Conservation (phyloP, 2,797 vertebrate genomes). For the Podarcis siculus region DNA sequence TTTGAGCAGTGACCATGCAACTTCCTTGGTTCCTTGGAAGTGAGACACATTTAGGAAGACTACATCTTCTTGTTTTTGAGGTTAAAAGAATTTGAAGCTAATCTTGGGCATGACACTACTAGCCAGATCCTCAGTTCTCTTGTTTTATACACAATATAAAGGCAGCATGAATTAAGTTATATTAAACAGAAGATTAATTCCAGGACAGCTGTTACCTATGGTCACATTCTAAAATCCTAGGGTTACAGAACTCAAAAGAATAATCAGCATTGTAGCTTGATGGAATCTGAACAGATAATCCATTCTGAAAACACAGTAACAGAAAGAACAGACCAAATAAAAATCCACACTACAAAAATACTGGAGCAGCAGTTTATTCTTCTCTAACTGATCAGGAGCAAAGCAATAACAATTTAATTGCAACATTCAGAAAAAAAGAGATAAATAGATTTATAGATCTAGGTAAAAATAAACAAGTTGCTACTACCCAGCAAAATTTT, state of each 20-base stretch:
- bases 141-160: neutral
- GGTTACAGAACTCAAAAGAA: neutral
- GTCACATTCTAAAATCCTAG: neutral
- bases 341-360: neutral
- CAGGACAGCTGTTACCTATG: neutral
- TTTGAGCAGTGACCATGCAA: neutral
- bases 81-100: neutral
- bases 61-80: neutral
- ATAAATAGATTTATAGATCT: neutral
- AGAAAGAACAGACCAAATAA: neutral
- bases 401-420: conserved; percentile 33
- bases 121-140: neutral
- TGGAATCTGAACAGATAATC: conserved; percentile 46
- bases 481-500: neutral
- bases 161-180: neutral
- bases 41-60: neutral
- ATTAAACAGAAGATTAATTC: neutral
- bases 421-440: neutral
- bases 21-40: neutral
- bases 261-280: neutral
- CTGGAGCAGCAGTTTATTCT: conserved; percentile 5
- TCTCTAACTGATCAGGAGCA: neutral
- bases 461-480: neutral
- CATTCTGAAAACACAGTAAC: conserved; percentile 51
- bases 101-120: neutral